A percentile compares a stretch with the other conserved stretches of the same genome.
These are phyloP conservation scores for Resseliella maxima DNA, from an alignment of 2,888 invertebrate species.

Conservation along the genomic window DNA sequence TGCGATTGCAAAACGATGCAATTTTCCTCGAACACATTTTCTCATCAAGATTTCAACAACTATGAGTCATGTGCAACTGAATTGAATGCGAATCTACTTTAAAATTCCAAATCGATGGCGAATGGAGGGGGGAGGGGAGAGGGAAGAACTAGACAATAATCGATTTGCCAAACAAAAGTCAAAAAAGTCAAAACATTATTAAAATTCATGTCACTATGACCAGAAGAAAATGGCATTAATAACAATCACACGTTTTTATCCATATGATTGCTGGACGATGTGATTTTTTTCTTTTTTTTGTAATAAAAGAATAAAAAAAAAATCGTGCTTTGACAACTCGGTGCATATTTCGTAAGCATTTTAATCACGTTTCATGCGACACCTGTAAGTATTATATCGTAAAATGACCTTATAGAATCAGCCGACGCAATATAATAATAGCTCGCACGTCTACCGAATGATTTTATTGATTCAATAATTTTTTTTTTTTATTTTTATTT, in stretches of 20 bases:
- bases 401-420: slow-evolving; percentile 12
- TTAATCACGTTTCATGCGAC: slow-evolving; percentile 25
- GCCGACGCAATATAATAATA: not conserved
- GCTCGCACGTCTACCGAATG: not conserved
- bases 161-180: slow-evolving; percentile 3
- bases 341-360: slow-evolving; percentile 10
- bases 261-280: not conserved
- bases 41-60: too few species aligned
- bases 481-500: not conserved
- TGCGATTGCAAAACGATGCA: not conserved
- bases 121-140: not conserved
- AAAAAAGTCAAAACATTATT: not conserved
- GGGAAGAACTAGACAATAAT: not conserved
- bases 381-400: slow-evolving; percentile 30
- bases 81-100: too few species aligned
- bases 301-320: not conserved
- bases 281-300: not conserved
- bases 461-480: not conserved
- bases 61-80: too few species aligned
- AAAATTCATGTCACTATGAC: slow-evolving; percentile 6
- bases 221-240: slow-evolving; percentile 26
- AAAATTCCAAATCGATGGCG: not conserved
- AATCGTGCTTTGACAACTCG: not conserved
- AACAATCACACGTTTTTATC: not conserved
- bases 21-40: not conserved